Conservation (phyloP, 2,888 invertebrate genomes). For the Drosophila paranaensis region DNA sequence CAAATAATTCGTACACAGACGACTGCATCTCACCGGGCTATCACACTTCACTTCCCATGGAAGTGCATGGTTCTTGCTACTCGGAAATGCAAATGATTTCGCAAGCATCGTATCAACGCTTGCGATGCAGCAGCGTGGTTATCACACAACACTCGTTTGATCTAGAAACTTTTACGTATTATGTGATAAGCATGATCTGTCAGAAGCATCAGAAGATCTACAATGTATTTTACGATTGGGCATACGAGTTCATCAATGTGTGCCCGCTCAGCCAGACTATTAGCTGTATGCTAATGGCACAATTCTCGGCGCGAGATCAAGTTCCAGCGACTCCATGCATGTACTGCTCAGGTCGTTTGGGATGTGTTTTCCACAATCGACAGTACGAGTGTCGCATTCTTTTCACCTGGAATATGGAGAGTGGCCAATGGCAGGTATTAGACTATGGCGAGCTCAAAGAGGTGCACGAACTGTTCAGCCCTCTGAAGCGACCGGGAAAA, state of each 20-base stretch:
- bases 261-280: constrained; percentile 83
- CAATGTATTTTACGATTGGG: constrained; percentile 85
- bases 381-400: constrained; percentile 84
- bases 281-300: constrained; percentile 83
- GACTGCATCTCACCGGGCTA: constrained; percentile 85
- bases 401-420: constrained; percentile 84
- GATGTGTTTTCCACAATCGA: constrained; percentile 83
- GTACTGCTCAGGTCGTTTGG: constrained; percentile 82
- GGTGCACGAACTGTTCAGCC: constrained; percentile 69
- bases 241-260: constrained; percentile 84
- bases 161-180: constrained; percentile 84
- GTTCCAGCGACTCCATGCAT: constrained; percentile 73
- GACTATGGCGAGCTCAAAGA: constrained; percentile 84
- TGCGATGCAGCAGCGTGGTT: constrained; percentile 83
- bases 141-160: constrained; percentile 85
- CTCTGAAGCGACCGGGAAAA: constrained; percentile 68
- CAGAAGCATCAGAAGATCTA: constrained; percentile 84
- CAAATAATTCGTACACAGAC: constrained; percentile 59
- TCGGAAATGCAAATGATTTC: constrained; percentile 85
- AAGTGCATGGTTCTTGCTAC: constrained; percentile 85
- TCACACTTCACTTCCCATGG: constrained; percentile 84
- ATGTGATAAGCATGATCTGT: constrained; percentile 84
- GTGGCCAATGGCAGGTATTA: constrained; percentile 84
- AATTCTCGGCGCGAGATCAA: constrained; percentile 84
- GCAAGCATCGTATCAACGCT: constrained; percentile 83